Evolutionary conservation across 2,113 vertebrate genomes (phyloP), one percentile per base, ranked within the genome.

Genomic region (Melozone crissalis): DNA sequence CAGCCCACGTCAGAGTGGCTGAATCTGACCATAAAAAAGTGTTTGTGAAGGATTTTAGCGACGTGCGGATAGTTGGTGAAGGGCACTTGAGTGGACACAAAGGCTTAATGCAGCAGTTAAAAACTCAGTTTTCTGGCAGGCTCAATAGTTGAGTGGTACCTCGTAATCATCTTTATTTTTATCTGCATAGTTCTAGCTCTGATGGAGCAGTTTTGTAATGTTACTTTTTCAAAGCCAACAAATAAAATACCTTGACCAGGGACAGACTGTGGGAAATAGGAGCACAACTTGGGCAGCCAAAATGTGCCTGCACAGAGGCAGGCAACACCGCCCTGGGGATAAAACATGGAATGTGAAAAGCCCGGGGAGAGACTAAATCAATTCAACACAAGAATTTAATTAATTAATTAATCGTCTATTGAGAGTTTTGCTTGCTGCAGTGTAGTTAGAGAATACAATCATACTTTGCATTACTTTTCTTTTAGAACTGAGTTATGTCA

Each of bases 1-100:
- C 93, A 87, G 95, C 81, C 89, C 84, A 73, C n/a, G 31, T 21
- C 75, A 95, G 91, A 78, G 91, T 1, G 27, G 37, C 74, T 91
- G 82, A 87, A 74, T 52, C 78, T 85, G 82, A 80, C 46, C 74
- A 39, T 73, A 52, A 73, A 91, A 73, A 86, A 59, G 44, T 44
- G 69, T 66, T 72, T 78, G 31, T 44, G 54, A 77, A 72, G 75
- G 94, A 65, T 75, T 88, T 94, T 18, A 26, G 46, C 9, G 16
- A 84, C 0, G 8, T 14, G 39, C 17, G 11, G 26, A 2, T 19
- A 71, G 74, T 3, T 61, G 69, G 15, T 39, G 35, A 91, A 90
- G 73, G 81, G 72, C 75, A 75, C 46, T 83, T 79, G 1, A 30
- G 20, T 63, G 33, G 21, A 74, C 65, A 59, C 66, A 74, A 77